phyloP scores from a whole-genome alignment of 1,140 invertebrate species.

The Oryctes rhinoceros region DNA sequence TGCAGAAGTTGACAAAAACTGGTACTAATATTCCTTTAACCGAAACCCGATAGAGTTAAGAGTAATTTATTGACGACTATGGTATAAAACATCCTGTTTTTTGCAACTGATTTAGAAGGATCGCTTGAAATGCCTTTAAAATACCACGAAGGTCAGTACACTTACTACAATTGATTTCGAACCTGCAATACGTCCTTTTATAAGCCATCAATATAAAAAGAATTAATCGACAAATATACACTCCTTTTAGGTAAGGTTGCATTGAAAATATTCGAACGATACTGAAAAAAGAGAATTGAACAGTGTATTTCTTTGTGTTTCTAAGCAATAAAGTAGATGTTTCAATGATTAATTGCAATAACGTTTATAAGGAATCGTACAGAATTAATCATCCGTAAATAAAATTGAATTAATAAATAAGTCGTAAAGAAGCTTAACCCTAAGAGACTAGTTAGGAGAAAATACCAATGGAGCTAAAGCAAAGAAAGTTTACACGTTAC shows the following conservation, averaged over 20 bases:
- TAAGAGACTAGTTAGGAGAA: too few relatives aligned
- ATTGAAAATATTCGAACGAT: background rate
- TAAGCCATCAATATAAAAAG: background rate
- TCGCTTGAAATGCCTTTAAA: slow-evolving; percentile 34
- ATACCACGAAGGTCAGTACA: slow-evolving; percentile 19
- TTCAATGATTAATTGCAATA: too few relatives aligned
- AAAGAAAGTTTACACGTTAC: too few relatives aligned
- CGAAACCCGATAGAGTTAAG: slow-evolving; percentile 32
- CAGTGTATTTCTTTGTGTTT: too few relatives aligned
- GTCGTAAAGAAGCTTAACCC: too few relatives aligned
- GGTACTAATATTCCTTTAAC: slow-evolving; percentile 32
- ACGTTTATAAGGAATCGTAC: too few relatives aligned
- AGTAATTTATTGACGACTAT: slow-evolving; percentile 33
- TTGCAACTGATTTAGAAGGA: slow-evolving; percentile 35
- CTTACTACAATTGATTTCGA: slow-evolving; percentile 14
- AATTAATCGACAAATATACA: background rate
- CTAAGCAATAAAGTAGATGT: too few relatives aligned
- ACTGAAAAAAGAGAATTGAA: background rate
- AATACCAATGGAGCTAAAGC: too few relatives aligned
- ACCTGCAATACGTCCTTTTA: slow-evolving; percentile 7
- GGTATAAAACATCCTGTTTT: slow-evolving; percentile 26
- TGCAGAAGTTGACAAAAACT: slow-evolving; percentile 2
- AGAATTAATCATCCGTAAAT: too few relatives aligned
- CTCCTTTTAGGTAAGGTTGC: too few relatives aligned
- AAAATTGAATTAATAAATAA: too few relatives aligned